A percentile compares a stretch with the other conserved stretches of the same genome.
These are phyloP conservation scores for Lordiphosa collinella DNA, from an alignment of 1,140 invertebrate genomes.

Conservation along the genomic window DNA sequence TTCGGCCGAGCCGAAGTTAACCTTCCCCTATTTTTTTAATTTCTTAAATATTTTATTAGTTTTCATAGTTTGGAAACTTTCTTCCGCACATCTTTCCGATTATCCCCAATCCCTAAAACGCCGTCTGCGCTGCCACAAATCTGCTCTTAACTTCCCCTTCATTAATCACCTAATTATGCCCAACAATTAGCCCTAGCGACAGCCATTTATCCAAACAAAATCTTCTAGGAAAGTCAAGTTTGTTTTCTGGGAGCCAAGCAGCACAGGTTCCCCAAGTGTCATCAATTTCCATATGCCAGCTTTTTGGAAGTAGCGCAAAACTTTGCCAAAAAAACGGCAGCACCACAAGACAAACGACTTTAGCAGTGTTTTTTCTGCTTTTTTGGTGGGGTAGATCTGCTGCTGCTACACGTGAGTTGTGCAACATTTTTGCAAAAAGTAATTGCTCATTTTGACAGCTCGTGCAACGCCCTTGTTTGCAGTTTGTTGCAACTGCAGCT, in stretches of 20 bases:
- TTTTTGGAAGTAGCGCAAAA: slow-evolving; percentile 48
- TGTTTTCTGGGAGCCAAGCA: not conserved
- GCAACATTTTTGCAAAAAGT: slow-evolving; percentile 77
- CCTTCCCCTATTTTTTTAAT: no score
- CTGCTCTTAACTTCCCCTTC: slow-evolving; percentile 2
- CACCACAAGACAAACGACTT: slow-evolving; percentile 64
- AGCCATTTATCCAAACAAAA: slow-evolving; percentile 34
- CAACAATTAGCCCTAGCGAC: slow-evolving; percentile 45
- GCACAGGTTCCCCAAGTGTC: slow-evolving; percentile 20
- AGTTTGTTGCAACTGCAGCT: slow-evolving; percentile 21
- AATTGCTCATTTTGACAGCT: slow-evolving; percentile 77
- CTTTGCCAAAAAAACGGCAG: slow-evolving; percentile 14
- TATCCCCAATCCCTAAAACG: not conserved
- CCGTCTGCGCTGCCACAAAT: not conserved
- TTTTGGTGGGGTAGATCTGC: slow-evolving; percentile 6
- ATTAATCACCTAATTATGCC: slow-evolving; percentile 47
- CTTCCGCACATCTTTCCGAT: not conserved
- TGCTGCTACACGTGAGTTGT: slow-evolving; percentile 60
- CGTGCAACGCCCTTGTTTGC: slow-evolving; percentile 72
- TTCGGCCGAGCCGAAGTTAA: no score
- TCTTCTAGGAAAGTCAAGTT: slow-evolving; percentile 20
- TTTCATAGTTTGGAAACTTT: no score
- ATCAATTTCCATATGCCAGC: slow-evolving; percentile 64
- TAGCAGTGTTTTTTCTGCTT: slow-evolving; percentile 6
- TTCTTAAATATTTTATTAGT: no score